Percentiles rank a stretch among this genome's conserved stretches.
Conservation (phyloP, 2,888 invertebrate genomes). For the Teinopalpus imperialis region DNA sequence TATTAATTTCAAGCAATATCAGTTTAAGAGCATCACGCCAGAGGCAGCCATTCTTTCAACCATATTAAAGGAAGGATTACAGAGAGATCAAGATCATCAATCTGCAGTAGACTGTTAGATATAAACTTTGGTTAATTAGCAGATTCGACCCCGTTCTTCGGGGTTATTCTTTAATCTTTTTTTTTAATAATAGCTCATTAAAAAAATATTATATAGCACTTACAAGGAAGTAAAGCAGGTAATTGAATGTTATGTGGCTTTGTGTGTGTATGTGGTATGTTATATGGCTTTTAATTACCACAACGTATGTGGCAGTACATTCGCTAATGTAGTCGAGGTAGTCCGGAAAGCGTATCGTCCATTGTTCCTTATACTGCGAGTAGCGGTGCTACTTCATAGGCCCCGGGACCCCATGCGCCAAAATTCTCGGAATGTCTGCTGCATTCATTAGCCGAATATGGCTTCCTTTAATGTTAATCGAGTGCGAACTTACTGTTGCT, state of each 20-base stretch:
- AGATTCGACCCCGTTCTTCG: no score
- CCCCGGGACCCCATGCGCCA: slow-evolving; percentile 50
- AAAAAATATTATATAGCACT: slow-evolving; percentile 13
- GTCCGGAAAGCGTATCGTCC: slow-evolving; percentile 65
- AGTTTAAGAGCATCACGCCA: no score
- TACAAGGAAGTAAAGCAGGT: slow-evolving; percentile 29
- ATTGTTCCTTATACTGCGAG: slow-evolving; percentile 76
- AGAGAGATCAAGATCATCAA: no score
- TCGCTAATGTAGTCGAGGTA: slow-evolving; percentile 66
- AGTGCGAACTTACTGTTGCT: slow-evolving; percentile 22
- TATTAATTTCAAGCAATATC: no score
- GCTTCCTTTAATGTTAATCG: slow-evolving; percentile 52
- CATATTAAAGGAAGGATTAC: no score
- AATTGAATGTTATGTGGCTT: slow-evolving; percentile 50
- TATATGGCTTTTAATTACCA: slow-evolving; percentile 75
- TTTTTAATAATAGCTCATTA: background rate
- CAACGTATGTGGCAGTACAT: slow-evolving; percentile 63
- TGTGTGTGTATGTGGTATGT: no score
- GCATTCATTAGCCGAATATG: slow-evolving; percentile 62
- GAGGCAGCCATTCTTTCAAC: no score
- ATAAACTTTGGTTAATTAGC: no score
- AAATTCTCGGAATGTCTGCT: slow-evolving; percentile 70
- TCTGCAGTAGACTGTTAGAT: no score
- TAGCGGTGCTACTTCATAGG: slow-evolving; percentile 71
- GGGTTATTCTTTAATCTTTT: no score